Base-by-base conservation (phyloP, 2,888 invertebrate species). In the Hypsopygia costalis region DNA sequence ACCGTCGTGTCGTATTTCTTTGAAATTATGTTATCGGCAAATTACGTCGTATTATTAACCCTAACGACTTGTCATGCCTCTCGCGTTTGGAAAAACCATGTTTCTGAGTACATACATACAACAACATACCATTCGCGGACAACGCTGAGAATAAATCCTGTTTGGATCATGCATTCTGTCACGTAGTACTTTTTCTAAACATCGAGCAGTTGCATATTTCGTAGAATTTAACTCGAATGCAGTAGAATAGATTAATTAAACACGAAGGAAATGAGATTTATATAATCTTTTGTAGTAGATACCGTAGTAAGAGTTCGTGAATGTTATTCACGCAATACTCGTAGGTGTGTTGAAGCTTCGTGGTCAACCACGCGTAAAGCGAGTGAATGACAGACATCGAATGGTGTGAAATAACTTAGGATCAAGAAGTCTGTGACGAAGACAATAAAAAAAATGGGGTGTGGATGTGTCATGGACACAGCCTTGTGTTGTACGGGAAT, bases 11-110 rank as follows among this genome's bases (percentile, higher is more conserved):
- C 20, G 16, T 16, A 25, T 25, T 25, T 25, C 25, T 3, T 25
- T 25, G 25, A 5, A 25, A 25, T 25, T 25, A 6, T 25, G 7
- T 25, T 25, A 25, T 25, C 25, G 25, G 25, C 7, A n/a, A 25
- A 25, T 25, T 25, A 37, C 21, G 30, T 11, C 8, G 36, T 22
- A 36, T 30, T 37, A 20, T 10, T 11, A 28, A 10, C 10, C 10
- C 10, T 20, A 11, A 11, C 29, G 36, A 36, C 29, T 36, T 10
- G 30, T 36, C 36, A 36, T 30, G 21, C 20, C 9, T 36, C 21
- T 30, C 3, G 25, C 8, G 25, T 44, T 53, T 46, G 65, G 65
- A 52, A 65, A 65, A 61, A 51, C 65, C 65, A 47, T 48, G 46
- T 42, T 45, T 30, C 36, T n/a, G 22, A 22, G 50, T 16, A 3